A percentile compares a stretch with the other conserved stretches of the same genome.
Evolutionary conservation across 2,113 vertebrate genomes (phyloP).

Genomic region (Tapirus terrestris): DNA sequence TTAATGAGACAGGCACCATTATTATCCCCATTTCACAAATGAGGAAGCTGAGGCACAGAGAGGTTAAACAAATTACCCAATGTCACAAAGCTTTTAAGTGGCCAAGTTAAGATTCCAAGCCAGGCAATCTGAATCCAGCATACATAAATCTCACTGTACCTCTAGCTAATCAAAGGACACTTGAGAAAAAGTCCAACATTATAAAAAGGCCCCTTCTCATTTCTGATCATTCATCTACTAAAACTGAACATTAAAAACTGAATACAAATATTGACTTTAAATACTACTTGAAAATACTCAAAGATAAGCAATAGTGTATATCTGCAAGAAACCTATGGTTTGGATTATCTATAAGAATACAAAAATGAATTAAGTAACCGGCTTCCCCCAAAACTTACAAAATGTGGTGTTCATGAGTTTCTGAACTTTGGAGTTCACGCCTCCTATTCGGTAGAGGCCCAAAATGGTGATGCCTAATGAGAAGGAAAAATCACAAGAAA

Average conservation of each 20-base stretch:
- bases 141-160: background rate
- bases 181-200: background rate
- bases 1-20: background rate
- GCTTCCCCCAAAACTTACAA: conserved; percentile 87
- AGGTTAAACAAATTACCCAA: background rate
- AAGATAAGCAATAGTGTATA: background rate
- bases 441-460: conserved; percentile 97
- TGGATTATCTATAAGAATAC: background rate
- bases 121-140: background rate
- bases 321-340: background rate
- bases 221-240: background rate
- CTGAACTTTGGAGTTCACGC: conserved; percentile 99
- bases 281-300: conserved; percentile 12
- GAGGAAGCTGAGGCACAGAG: background rate
- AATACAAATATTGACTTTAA: conserved; percentile 5
- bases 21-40: background rate
- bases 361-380: background rate
- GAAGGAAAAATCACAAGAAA: conserved; percentile 58
- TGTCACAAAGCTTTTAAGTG: background rate
- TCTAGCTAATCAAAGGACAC: background rate
- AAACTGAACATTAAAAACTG: background rate
- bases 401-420: conserved; percentile 96
- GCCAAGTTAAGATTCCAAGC: background rate
- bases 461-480: conserved; percentile 93
- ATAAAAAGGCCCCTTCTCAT: background rate